These are phyloP conservation scores for Valencia hispanica DNA, from an alignment of 2,797 vertebrate genomes.

Conservation along the genomic window DNA sequence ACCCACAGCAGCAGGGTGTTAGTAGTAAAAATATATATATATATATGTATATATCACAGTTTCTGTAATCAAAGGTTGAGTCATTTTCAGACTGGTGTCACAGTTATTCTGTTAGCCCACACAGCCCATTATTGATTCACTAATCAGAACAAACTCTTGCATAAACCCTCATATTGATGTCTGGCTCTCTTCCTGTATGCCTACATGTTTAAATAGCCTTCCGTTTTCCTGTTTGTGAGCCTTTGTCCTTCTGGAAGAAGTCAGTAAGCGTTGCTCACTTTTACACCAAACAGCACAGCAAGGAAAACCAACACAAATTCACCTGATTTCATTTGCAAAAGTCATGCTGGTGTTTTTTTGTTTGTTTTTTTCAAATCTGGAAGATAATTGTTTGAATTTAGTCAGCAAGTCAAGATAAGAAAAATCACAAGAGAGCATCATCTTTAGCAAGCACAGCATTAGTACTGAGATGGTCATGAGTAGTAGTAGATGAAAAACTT, in stretches of 20 bases:
- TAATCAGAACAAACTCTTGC: conserved; percentile 14
- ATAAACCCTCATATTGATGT: conserved; percentile 26
- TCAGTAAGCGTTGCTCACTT: conserved; percentile 3
- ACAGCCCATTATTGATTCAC: conserved; percentile 19
- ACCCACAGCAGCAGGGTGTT: conserved; percentile 2
- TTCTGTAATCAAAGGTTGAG: conserved; percentile 34
- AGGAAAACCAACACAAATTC: neutral
- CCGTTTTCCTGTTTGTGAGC: conserved; percentile 14
- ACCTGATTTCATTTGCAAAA: neutral
- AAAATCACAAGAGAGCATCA: conserved; percentile 12
- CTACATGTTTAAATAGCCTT: conserved; percentile 7
- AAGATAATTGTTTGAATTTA: neutral
- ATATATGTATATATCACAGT: conserved; percentile 4
- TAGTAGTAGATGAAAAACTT: neutral
- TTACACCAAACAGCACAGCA: neutral
- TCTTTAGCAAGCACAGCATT: neutral
- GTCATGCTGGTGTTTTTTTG: neutral
- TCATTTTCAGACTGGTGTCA: conserved; percentile 38
- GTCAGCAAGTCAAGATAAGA: neutral
- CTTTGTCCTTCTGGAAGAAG: conserved; percentile 1
- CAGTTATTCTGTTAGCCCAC: conserved; percentile 1
- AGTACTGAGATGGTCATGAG: neutral
- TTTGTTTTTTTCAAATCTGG: neutral
- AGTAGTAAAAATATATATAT: neutral
- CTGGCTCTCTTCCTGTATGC: conserved; percentile 41